A percentile compares a stretch with the other conserved stretches of the same genome.
phyloP scores from a whole-genome alignment of 2,113 vertebrate genomes.

The Lepisosteus osseus region DNA sequence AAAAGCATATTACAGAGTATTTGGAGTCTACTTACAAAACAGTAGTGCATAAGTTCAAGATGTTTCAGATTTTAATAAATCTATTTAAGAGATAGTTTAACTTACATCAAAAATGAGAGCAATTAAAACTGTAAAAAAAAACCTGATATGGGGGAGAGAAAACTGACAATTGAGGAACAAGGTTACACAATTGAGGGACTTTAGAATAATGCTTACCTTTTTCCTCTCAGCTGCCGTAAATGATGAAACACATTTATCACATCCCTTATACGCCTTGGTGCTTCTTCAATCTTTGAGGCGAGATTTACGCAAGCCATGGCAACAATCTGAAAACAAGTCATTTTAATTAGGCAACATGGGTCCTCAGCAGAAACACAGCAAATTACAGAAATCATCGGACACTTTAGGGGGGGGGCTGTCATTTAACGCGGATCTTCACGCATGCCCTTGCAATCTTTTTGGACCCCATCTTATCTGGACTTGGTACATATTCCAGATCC shows the following conservation, averaged over 20 bases:
- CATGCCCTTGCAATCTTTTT: no score
- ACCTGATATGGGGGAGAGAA: constrained; percentile 17
- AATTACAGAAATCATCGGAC: no score
- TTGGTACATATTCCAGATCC: no score
- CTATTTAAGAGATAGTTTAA: constrained; percentile 17
- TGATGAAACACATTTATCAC: constrained; percentile 98
- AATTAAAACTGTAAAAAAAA: constrained; percentile 27
- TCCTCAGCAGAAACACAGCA: accelerated
- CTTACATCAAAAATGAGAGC: constrained; percentile 16
- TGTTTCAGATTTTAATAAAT: background rate
- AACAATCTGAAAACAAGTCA: constrained; percentile 81
- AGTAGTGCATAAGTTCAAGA: background rate
- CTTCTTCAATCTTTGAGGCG: constrained; percentile 98
- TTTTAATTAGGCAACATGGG: background rate
- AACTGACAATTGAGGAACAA: background rate
- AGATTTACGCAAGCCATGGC: constrained; percentile 98
- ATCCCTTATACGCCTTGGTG: constrained; percentile 90
- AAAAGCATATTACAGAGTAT: no score
- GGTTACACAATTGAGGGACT: background rate
- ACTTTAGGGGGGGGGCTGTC: no score
- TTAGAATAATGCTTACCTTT: constrained; percentile 79
- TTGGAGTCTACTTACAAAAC: constrained; percentile 19
- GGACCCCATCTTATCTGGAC: no score
- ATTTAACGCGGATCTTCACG: no score
- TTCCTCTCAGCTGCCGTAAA: constrained; percentile 86